These are phyloP conservation scores for Salarias fasciatus DNA, from an alignment of 2,797 vertebrate species.

Conservation along the genomic window DNA sequence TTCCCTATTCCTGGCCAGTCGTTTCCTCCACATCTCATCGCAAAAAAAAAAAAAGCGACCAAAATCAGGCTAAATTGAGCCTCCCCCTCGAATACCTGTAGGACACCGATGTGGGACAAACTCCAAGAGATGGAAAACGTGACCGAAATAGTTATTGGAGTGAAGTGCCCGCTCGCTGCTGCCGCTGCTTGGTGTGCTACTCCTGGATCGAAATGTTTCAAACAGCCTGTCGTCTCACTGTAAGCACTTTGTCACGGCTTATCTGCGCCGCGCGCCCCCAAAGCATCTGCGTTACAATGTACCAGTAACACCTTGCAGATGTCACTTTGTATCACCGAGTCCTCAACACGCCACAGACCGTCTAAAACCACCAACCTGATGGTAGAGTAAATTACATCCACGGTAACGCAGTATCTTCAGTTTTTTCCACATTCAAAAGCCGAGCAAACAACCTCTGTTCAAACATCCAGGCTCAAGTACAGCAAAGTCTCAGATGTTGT, in stretches of 20 bases:
- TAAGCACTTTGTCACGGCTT: too few species aligned
- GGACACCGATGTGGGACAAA: conserved; percentile 57
- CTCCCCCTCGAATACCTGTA: conserved; percentile 46
- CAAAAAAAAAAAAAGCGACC: too few species aligned
- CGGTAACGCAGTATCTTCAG: too few species aligned
- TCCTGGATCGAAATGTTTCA: background rate
- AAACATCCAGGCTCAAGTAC: conserved; percentile 52
- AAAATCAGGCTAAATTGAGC: conserved; percentile 34
- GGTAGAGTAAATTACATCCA: too few species aligned
- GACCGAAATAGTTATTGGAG: conserved; percentile 56
- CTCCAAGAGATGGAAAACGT: conserved; percentile 52
- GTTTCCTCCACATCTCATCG: conserved; percentile 22
- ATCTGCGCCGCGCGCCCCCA: too few species aligned
- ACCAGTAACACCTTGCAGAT: conserved; percentile 7
- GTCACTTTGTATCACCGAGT: conserved; percentile 26
- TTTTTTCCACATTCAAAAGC: too few species aligned
- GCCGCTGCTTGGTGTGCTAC: background rate
- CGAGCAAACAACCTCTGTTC: conserved; percentile 4
- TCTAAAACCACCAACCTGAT: too few species aligned
- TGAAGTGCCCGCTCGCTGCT: conserved; percentile 4
- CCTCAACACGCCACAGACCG: conserved; percentile 22
- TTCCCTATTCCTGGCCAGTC: conserved; percentile 1
- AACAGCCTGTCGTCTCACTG: too few species aligned
- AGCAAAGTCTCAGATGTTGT: conserved; percentile 59
- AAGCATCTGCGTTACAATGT: background rate